Evolutionary conservation across 2,113 vertebrate genomes (phyloP), one percentile per base, ranked within the genome.

Genomic region (Cyanoderma ruficeps): DNA sequence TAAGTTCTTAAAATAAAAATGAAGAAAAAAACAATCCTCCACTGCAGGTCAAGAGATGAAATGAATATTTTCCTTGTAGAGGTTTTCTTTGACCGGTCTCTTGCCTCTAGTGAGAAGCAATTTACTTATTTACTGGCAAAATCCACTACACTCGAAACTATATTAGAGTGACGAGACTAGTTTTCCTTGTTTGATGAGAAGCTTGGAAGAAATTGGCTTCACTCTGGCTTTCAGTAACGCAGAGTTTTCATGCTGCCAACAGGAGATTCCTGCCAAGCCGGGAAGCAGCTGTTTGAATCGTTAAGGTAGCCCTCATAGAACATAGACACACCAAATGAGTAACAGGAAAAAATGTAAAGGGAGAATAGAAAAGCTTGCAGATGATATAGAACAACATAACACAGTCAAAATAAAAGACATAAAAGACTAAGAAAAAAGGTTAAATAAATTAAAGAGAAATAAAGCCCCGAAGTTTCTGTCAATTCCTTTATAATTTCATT

Each of bases 51-150:
- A 81, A 37, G 46, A 81, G 20, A 23, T 65, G 31, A 91, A 64
- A 39, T 55, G 7, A 64, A 2, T 67, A 47, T 81, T 95, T 94
- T 60, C 27, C 10, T 81, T 83, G 42, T n/a, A 53, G 57, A 76
- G 4, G 14, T 78, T 68, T 61, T 60, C 8, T 83, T 74, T 84
- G 57, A 17, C 42, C 27, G 9, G 31, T 55, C n/a, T 70, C 61
- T 63, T 79, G 28, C 47, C 37, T 87, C 39, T 67, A 56, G 50
- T 80, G 67, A 63, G 13, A 93, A 93, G 3, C 1, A 75, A 93
- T 81, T 90, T 92, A 76, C 59, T 90, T 92, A 88, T 67, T 75
- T 89, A 61, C 30, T 83, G 52, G 37, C 42, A 92, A 94, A 90
- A 76, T 56, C 78, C 11, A 63, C 44, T 63, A 15, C 22, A 30